Percentiles rank a stretch among this genome's conserved stretches.
Conservation (phyloP, 2,797 vertebrate species). For the Kryptolebias ocellatus region DNA sequence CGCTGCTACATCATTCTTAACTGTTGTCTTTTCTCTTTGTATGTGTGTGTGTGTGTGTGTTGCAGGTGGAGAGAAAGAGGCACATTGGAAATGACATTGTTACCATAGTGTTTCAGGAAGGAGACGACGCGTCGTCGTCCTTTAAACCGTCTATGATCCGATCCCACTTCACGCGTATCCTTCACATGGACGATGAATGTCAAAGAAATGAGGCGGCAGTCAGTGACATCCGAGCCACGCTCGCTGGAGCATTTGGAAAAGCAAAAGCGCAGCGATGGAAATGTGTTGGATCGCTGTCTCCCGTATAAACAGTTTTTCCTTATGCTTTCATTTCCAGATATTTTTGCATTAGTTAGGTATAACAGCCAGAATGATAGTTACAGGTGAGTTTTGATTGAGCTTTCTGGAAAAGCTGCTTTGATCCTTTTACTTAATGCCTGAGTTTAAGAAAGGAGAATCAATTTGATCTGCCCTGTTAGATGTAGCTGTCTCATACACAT, state of each 20-base stretch:
- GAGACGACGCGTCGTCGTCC: slow-evolving; percentile 91
- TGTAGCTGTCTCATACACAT: not conserved
- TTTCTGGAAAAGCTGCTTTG: not conserved
- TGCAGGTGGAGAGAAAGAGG: slow-evolving; percentile 96
- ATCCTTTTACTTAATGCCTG: not conserved
- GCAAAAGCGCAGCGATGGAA: not conserved
- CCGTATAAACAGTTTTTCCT: slow-evolving; percentile 53
- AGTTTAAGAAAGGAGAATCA: not conserved
- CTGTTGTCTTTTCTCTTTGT: slow-evolving; percentile 1
- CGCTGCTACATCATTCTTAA: not conserved
- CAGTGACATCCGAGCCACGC: not conserved
- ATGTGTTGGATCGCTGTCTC: not conserved
- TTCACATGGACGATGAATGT: slow-evolving; percentile 45
- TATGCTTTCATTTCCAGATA: slow-evolving; percentile 84
- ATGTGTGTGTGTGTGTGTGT: slow-evolving; percentile 20
- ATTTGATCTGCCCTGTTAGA: not conserved
- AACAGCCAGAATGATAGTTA: slow-evolving; percentile 95
- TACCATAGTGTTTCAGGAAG: slow-evolving; percentile 98
- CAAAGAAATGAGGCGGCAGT: slow-evolving; percentile 24
- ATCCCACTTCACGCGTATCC: slow-evolving; percentile 99
- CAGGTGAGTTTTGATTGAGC: slow-evolving; percentile 82
- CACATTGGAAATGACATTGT: slow-evolving; percentile 99
- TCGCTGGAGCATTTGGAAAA: not conserved
- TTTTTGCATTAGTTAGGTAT: slow-evolving; percentile 99
- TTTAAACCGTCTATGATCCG: slow-evolving; percentile 99